Evolutionary conservation across 1,140 invertebrate species (phyloP).

Genomic region (Helicoverpa armigera): DNA sequence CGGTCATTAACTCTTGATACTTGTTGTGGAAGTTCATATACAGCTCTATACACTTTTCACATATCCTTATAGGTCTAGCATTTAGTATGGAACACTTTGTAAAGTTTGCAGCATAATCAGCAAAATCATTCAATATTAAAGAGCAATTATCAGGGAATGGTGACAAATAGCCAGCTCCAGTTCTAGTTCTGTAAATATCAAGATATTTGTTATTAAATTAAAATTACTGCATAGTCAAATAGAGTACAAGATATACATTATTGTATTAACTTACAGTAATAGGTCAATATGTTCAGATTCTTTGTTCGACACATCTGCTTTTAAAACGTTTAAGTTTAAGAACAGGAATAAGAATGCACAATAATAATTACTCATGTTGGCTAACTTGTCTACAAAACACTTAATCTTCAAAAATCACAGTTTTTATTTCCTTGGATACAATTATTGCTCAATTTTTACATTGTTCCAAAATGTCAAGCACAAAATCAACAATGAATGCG

Average conservation of each 20-base stretch:
- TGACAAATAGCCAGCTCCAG: not conserved
- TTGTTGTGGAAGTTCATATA: slow-evolving; percentile 84
- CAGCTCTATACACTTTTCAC: slow-evolving; percentile 84
- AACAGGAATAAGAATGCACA: slow-evolving; percentile 25
- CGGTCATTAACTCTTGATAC: slow-evolving; percentile 82
- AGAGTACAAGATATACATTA: not conserved
- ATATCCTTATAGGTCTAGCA: slow-evolving; percentile 86
- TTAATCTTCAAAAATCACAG: too few relatives aligned
- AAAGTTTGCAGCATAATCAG: slow-evolving; percentile 83
- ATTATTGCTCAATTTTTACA: too few relatives aligned
- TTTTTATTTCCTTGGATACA: too few relatives aligned
- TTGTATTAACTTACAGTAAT: slow-evolving; percentile 37
- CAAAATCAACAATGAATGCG: too few relatives aligned
- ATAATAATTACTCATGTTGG: slow-evolving; percentile 36
- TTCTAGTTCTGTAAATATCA: slow-evolving; percentile 13
- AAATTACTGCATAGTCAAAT: not conserved
- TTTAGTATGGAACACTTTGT: slow-evolving; percentile 85
- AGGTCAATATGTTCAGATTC: not conserved
- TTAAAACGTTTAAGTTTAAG: slow-evolving; percentile 18
- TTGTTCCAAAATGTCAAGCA: too few relatives aligned
- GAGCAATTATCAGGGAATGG: slow-evolving; percentile 60
- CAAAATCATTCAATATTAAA: slow-evolving; percentile 77
- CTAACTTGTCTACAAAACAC: not conserved
- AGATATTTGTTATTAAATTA: not conserved
- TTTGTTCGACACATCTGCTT: slow-evolving; percentile 23